Conservation (phyloP, 2,797 vertebrate species). For the Sebastes vulpes region DNA sequence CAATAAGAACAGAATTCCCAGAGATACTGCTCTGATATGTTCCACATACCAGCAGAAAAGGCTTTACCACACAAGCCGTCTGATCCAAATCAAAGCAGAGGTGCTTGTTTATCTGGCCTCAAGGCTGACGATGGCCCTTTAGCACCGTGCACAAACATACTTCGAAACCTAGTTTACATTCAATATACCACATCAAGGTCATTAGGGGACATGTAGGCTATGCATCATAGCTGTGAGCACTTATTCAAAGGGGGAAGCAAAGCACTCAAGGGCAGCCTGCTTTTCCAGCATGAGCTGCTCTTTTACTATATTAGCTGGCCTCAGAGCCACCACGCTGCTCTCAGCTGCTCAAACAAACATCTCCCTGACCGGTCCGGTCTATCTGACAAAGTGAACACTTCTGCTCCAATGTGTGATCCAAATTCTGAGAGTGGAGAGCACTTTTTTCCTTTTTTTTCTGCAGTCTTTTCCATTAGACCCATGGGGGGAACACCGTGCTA, state of each 20-base stretch:
- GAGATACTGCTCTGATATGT: not conserved
- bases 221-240: slow-evolving; percentile 76
- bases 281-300: slow-evolving; percentile 23
- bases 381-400: slow-evolving; percentile 53
- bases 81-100: slow-evolving; percentile 25
- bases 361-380: slow-evolving; percentile 7
- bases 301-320: slow-evolving; percentile 19
- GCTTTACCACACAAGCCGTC: not conserved
- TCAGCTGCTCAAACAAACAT: slow-evolving; percentile 23
- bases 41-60: not conserved
- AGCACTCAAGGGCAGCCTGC: slow-evolving; percentile 48
- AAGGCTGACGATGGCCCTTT: slow-evolving; percentile 50
- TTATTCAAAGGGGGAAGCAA: slow-evolving; percentile 51
- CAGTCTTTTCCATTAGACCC: slow-evolving; percentile 74
- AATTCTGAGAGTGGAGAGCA: slow-evolving; percentile 19
- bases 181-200: slow-evolving; percentile 70
- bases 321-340: slow-evolving; percentile 1
- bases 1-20: not conserved
- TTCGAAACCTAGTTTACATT: slow-evolving; percentile 77
- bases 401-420: slow-evolving; percentile 34
- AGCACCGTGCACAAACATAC: slow-evolving; percentile 56
- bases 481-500: slow-evolving; percentile 60
- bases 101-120: slow-evolving; percentile 53
- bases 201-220: slow-evolving; percentile 73
- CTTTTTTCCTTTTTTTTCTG: slow-evolving; percentile 38